phyloP scores from a whole-genome alignment of 64 coral and sea anemone species.

The Anthopleura sola region DNA sequence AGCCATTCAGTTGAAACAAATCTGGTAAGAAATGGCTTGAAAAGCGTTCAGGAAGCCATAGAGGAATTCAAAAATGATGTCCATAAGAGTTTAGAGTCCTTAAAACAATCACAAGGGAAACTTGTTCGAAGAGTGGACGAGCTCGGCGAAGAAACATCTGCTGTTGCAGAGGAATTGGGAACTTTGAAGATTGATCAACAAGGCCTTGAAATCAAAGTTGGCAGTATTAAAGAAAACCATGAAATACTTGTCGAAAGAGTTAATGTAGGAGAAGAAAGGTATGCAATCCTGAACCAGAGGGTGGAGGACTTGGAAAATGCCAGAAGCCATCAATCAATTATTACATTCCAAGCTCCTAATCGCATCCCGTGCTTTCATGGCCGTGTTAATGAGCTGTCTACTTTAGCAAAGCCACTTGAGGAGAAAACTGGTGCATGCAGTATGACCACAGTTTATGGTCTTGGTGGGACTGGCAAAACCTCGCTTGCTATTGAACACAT shows the following conservation, averaged over 20 bases:
- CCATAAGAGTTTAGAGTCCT: background rate
- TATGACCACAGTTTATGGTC: conserved; percentile 49
- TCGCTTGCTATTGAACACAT: conserved; percentile 68
- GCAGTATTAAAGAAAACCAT: conserved; percentile 19
- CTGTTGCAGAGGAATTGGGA: background rate
- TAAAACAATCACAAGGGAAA: background rate
- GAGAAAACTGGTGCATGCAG: conserved; percentile 1
- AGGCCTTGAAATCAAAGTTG: background rate
- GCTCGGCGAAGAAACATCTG: background rate
- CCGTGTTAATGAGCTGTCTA: conserved; percentile 37
- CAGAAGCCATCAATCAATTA: background rate
- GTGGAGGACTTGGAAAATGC: conserved; percentile 27
- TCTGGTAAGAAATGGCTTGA: conserved; percentile 28
- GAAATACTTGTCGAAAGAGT: conserved; percentile 27
- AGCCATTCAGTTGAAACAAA: conserved; percentile 35
- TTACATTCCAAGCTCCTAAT: conserved; percentile 62
- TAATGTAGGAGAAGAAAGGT: conserved; percentile 17
- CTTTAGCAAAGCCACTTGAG: conserved; percentile 21
- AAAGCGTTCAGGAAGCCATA: conserved; percentile 12
- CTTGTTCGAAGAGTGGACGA: background rate
- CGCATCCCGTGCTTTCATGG: conserved; percentile 62
- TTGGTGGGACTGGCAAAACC: conserved; percentile 79
- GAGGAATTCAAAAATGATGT: conserved; percentile 2
- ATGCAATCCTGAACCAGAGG: conserved; percentile 19
- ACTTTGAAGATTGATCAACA: conserved; percentile 9